phyloP scores from a whole-genome alignment of 2,113 vertebrate genomes.

The Monarcha castaneiventris region DNA sequence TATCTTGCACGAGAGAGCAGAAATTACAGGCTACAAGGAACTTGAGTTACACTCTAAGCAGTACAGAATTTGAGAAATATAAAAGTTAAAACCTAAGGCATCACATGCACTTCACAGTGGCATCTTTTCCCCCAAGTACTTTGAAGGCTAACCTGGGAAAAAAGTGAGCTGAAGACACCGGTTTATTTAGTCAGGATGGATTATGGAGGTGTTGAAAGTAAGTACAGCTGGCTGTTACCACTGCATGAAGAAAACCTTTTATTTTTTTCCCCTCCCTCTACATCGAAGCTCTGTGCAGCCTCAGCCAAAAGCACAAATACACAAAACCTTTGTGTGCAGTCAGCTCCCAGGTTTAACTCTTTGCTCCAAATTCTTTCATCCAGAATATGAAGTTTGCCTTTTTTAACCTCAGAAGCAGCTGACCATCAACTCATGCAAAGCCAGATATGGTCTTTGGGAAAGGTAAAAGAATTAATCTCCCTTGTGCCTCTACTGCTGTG shows the following conservation, averaged over 20 bases:
- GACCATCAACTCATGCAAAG: background rate
- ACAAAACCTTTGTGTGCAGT: background rate
- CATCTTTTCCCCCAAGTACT: background rate
- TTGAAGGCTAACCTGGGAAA: background rate
- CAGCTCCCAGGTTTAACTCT: background rate
- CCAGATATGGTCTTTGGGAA: background rate
- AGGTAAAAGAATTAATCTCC: background rate
- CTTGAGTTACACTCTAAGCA: no score
- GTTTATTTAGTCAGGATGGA: background rate
- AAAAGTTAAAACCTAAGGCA: no score
- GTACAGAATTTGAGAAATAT: no score
- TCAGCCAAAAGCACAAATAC: background rate
- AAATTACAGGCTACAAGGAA: no score
- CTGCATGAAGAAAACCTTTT: fast-evolving
- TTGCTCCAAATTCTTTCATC: background rate
- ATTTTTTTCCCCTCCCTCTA: background rate
- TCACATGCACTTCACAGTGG: background rate
- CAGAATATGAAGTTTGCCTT: background rate
- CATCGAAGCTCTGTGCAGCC: background rate
- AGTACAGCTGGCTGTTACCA: background rate
- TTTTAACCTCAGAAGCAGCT: background rate
- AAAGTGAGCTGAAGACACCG: background rate
- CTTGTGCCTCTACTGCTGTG: background rate
- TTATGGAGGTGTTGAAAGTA: background rate
- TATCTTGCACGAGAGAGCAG: no score